phyloP scores from a whole-genome alignment of 30 jellyfish, hydroid and myxozoan species.

The Clytia hemisphaerica region DNA sequence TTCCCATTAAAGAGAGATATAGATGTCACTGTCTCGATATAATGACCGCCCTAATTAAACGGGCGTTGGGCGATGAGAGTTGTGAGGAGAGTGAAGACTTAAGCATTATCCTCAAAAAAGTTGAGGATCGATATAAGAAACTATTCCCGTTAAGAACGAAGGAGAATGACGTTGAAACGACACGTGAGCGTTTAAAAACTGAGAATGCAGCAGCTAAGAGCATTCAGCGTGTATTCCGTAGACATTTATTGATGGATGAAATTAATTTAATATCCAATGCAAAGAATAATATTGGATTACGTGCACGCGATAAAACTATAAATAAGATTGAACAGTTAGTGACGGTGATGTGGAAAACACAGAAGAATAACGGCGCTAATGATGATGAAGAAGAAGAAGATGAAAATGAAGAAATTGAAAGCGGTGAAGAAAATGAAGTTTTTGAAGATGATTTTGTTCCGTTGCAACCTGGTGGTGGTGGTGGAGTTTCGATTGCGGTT shows the following conservation, averaged over 20 bases:
- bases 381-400: conserved; percentile 45
- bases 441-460: too few species aligned
- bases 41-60: conserved; percentile 70
- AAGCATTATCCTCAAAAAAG: conserved; percentile 71
- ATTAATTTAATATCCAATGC: conserved; percentile 57
- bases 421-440: conserved; percentile 18
- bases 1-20: conserved; percentile 68
- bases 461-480: too few species aligned
- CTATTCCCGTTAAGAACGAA: conserved; percentile 79
- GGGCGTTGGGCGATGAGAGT: conserved; percentile 82
- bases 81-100: conserved; percentile 94
- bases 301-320: conserved; percentile 87
- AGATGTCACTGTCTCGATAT: conserved; percentile 91
- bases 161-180: conserved; percentile 71
- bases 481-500: too few species aligned
- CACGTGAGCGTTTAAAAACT: conserved; percentile 82
- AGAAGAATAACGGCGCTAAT: conserved; percentile 22
- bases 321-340: conserved; percentile 82
- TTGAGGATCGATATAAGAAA: conserved; percentile 68
- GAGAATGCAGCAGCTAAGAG: conserved; percentile 96
- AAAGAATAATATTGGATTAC: conserved; percentile 29
- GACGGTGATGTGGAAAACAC: conserved; percentile 84
- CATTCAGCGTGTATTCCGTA: conserved; percentile 88
- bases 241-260: conserved; percentile 79
- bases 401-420: conserved; percentile 50